Evolutionary conservation across 2,113 vertebrate genomes (phyloP).

Genomic region (Pseudorectes ferrugineus): DNA sequence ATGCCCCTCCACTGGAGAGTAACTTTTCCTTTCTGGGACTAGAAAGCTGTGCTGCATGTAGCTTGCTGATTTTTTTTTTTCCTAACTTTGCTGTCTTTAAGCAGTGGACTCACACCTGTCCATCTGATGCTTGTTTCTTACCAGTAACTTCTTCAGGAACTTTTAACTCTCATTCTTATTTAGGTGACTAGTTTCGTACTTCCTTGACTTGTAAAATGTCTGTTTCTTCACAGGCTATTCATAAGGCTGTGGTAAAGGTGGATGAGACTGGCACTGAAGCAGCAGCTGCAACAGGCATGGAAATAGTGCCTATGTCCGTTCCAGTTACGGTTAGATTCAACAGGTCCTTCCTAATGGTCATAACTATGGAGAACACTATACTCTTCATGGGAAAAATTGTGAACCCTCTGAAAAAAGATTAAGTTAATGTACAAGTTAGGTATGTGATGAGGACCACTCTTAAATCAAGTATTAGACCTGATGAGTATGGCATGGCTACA

Average conservation of each 20-base stretch:
- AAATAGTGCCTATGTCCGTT: conserved; percentile 83
- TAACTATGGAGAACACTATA: conserved; percentile 34
- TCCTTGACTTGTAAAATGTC: background rate
- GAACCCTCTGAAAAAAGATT: conserved; percentile 68
- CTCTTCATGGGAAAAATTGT: conserved; percentile 85
- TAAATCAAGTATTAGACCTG: background rate
- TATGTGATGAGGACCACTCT: background rate
- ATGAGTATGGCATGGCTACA: background rate
- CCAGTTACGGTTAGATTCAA: conserved; percentile 17
- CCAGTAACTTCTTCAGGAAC: background rate
- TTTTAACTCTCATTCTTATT: background rate
- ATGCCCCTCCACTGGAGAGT: background rate
- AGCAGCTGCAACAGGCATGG: conserved; percentile 71
- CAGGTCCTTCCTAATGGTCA: conserved; percentile 74
- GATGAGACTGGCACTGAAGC: conserved; percentile 87
- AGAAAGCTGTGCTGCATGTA: background rate
- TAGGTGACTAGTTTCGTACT: background rate
- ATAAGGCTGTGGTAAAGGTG: conserved; percentile 84
- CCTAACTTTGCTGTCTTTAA: background rate
- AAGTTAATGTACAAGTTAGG: background rate
- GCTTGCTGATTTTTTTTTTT: background rate
- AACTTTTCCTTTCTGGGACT: background rate
- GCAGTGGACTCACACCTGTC: background rate
- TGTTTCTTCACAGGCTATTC: conserved; percentile 75
- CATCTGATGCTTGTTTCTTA: background rate